A percentile compares a stretch with the other conserved stretches of the same genome.
Evolutionary conservation across 2,797 vertebrate species (phyloP).

Genomic region (Phyllotis vaccarum): DNA sequence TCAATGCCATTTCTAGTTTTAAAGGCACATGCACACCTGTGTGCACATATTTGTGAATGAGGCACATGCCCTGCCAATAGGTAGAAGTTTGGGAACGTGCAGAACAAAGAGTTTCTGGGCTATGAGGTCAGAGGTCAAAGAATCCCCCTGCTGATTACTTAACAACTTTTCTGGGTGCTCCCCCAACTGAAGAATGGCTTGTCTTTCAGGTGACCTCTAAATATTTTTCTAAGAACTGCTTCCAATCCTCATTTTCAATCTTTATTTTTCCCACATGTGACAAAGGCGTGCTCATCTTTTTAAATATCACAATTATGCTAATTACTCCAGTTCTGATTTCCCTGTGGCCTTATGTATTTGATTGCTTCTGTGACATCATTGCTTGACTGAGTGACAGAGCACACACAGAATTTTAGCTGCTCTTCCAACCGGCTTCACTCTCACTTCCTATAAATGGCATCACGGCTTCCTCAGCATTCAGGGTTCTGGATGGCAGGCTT

Average conservation of each 20-base stretch:
- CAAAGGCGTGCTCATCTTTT: not conserved
- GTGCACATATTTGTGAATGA: not conserved
- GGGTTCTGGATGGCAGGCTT: fast-evolving
- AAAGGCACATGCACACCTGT: not conserved
- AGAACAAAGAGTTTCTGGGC: not conserved
- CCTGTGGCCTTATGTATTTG: not conserved
- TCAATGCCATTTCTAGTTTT: not conserved
- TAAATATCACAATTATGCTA: not conserved
- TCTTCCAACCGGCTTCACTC: not conserved
- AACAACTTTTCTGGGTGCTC: fast-evolving
- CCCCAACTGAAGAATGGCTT: not conserved
- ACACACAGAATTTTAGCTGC: too few relatives aligned
- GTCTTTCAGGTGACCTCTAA: not conserved
- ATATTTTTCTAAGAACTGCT: not conserved
- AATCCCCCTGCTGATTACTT: not conserved
- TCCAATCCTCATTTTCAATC: not conserved
- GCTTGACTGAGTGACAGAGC: not conserved
- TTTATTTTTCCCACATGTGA: not conserved
- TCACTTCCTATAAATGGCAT: not conserved
- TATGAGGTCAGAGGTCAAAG: too few relatives aligned
- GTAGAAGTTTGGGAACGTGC: fast-evolving
- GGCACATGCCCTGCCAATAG: not conserved
- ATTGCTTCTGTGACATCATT: not conserved
- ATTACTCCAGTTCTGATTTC: not conserved
- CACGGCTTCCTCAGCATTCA: fast-evolving